A percentile compares a stretch with the other conserved stretches of the same genome.
Evolutionary conservation across 2,888 invertebrate genomes (phyloP).

Genomic region (Homarus gammarus): DNA sequence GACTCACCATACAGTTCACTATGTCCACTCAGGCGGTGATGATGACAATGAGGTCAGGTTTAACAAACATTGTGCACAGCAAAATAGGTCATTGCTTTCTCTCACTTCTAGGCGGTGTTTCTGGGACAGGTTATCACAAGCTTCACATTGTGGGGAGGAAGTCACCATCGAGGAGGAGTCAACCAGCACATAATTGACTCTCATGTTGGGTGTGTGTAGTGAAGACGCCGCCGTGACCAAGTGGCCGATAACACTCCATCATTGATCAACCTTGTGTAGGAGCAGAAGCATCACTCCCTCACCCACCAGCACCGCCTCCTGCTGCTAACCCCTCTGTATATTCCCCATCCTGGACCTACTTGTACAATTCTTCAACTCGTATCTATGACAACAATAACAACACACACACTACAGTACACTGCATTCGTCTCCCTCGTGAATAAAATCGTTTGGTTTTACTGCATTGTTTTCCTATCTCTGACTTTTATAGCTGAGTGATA

Average conservation of each 20-base stretch:
- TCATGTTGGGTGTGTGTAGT: too few relatives aligned
- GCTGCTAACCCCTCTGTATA: background rate
- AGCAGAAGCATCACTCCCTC: background rate
- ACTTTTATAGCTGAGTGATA: too few relatives aligned
- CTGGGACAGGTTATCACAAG: background rate
- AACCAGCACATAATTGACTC: background rate
- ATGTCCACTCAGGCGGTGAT: background rate
- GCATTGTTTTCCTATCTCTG: too few relatives aligned
- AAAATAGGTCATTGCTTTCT: background rate
- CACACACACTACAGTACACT: too few relatives aligned
- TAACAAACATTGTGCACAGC: background rate
- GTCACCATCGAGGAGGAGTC: background rate
- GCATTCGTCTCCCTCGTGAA: too few relatives aligned
- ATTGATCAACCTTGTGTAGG: background rate
- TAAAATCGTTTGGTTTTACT: too few relatives aligned
- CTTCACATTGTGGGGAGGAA: background rate
- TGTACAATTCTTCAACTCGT: background rate
- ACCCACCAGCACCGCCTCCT: background rate
- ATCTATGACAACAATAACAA: background rate
- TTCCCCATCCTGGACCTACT: background rate
- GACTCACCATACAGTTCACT: background rate
- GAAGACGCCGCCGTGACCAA: background rate
- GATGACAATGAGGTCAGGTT: background rate
- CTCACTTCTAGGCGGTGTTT: background rate
- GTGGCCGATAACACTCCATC: background rate